phyloP scores from a whole-genome alignment of 2,797 vertebrate species.

The Coreius guichenoti region DNA sequence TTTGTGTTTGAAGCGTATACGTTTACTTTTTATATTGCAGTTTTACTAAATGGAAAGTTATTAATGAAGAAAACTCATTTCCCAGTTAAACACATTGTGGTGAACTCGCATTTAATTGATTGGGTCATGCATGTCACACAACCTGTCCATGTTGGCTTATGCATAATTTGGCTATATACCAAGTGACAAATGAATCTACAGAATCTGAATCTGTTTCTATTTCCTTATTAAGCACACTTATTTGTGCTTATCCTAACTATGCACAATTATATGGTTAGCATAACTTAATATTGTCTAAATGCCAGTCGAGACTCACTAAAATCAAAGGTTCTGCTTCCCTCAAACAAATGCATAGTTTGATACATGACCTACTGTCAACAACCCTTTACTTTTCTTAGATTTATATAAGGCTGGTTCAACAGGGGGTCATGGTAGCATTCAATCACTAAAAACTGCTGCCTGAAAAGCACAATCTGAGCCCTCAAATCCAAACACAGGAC shows the following conservation, averaged over 20 bases:
- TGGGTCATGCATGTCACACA: not conserved
- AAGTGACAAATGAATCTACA: not conserved
- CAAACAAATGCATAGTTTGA: slow-evolving; percentile 8
- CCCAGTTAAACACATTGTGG: not conserved
- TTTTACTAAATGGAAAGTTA: too few relatives aligned
- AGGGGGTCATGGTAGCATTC: not conserved
- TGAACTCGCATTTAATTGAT: not conserved
- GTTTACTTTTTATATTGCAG: not conserved
- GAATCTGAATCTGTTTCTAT: too few relatives aligned
- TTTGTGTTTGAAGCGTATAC: not conserved
- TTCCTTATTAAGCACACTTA: not conserved
- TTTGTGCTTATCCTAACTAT: not conserved
- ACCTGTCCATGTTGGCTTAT: not conserved
- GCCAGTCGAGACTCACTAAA: not conserved
- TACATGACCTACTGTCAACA: slow-evolving; percentile 15
- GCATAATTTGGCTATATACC: not conserved
- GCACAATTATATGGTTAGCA: slow-evolving; percentile 2
- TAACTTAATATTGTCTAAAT: too few relatives aligned
- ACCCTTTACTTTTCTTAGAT: not conserved
- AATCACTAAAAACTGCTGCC: slow-evolving; percentile 15
- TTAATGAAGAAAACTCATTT: not conserved
- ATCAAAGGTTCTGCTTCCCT: not conserved
- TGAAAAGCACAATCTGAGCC: not conserved
- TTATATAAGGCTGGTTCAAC: not conserved
- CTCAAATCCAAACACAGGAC: not conserved